Base-by-base conservation (phyloP, 1,140 invertebrate species). In the Drosophila nigromelanica region DNA sequence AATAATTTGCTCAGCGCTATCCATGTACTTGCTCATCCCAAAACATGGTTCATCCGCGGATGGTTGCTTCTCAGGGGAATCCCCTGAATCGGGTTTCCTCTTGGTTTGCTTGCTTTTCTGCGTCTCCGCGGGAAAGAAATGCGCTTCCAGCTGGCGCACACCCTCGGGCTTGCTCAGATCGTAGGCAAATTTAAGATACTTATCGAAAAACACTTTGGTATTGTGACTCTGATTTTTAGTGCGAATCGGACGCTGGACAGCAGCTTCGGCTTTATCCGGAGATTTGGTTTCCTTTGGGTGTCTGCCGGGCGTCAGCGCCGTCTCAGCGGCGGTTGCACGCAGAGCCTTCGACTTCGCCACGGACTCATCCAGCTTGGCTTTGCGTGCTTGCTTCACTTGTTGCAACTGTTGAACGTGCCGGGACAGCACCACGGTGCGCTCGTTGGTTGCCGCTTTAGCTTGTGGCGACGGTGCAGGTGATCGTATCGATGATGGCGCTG, bases 131-230 rank as follows among this genome's bases (percentile, higher is more conserved):
- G 82, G 80, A 62, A 87, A 87, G 54, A 87, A 87, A 11, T 87
- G 82, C 1, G 62, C 78, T 33, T 87, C 82, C 52, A 87, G 52
- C 10, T 87, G 51, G 3, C 66, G 62, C 0, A 87, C 72, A n/a
- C 82, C 82, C 1, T 72, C 72, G 5, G 82, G 83, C 24, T 72
- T 89, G 18, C 51, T 89, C 39, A 87, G 54, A 59, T 87, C 82
- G 18, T 63, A 87, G 27, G 82, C 82, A 7, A 82, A 89, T 47
- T 89, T 82, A 0, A 87, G 52, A 59, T 87, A 87, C 11, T 87
- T 87, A 61, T 87, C 82, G 27, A 87, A 87, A 18, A 76, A 87
- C 4, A 24, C 43, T 51, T 87, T 87, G 18, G 64, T 79, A 27
- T 64, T 67, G 5, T 59, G 70, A 50, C 11, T 70, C 35, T 63